Conservation (phyloP, 37 sponge, comb jelly and placozoan genomes). For the Cladorhizidae sp. region DNA sequence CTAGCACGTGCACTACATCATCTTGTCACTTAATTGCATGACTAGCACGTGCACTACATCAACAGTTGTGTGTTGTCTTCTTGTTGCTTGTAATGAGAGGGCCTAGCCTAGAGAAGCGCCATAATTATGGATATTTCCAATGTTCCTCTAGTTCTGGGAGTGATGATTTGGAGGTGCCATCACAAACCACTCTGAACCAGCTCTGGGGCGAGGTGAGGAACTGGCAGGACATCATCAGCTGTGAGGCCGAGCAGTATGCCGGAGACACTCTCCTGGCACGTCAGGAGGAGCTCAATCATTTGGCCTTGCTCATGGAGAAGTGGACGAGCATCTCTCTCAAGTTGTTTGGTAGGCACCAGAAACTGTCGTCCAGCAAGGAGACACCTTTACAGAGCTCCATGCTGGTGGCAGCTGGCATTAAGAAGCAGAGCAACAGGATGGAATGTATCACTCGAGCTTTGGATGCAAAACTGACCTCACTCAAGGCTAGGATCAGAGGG, state of each 20-base stretch:
- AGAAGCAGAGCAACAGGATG: constrained; percentile 36
- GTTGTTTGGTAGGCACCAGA: constrained; percentile 71
- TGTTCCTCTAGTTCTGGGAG: not conserved
- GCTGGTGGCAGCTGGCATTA: not conserved
- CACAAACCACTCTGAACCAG: not conserved
- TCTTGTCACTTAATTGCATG: not conserved
- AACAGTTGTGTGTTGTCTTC: no score
- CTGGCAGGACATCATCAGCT: constrained; percentile 77
- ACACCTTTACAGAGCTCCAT: not conserved
- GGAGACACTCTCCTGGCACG: constrained; percentile 76
- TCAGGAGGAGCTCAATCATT: constrained; percentile 61
- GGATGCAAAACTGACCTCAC: constrained; percentile 15
- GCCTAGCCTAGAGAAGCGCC: no score
- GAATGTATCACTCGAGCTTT: constrained; percentile 22
- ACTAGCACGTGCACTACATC: no score
- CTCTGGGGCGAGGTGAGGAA: constrained; percentile 59
- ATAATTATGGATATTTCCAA: no score
- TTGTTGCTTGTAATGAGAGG: no score
- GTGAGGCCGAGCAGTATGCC: constrained; percentile 73
- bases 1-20: no score
- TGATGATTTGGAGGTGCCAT: not conserved
- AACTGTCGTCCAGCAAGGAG: not conserved
- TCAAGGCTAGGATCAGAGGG: constrained; percentile 59
- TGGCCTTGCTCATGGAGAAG: constrained; percentile 56
- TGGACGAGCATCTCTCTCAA: constrained; percentile 76